Evolutionary conservation across 2,888 invertebrate species (phyloP), one percentile per base, ranked within the genome.

Genomic region (Phymatocera aterrima): DNA sequence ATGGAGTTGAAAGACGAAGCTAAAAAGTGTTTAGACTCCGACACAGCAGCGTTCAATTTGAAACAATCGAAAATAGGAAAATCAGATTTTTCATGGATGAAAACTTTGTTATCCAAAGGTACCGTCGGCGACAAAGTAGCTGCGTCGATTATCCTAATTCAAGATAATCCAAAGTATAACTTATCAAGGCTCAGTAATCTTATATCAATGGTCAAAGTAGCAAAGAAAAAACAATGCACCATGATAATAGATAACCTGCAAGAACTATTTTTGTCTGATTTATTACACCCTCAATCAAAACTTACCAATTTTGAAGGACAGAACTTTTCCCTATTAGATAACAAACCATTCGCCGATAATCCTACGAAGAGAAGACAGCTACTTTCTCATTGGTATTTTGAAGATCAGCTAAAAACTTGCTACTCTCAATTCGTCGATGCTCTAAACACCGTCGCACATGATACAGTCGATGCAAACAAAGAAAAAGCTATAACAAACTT

Each of bases 61-160:
- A 90, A 89, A 77, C 87, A 89, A 81, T 87, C 88, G 1, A 88
- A 92, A 77, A 93, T 92, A 83, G 91, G 92, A 2, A 92, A 93
- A 40, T 93, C 94, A 0, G 95, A 95, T 83, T 93, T 93, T 84
- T 92, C 93, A 78, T 97, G 97, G 97, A 94, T 97, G 81, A 93
- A 94, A 83, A 95, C 95, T 1, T 94, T 97, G 10, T 91, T 97
- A 83, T 92, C 94, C 12, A 95, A 95, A 83, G 98, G 98, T 82
- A 97, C 97, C 0, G 93, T 95, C 0, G 93, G 95, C 0, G 98
- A 98, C 90, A 96, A 95, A 91, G 93, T 97, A 79, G 97, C 98
- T 2, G 97, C 97, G 0, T 94, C 95, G 79, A 95, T 95, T 5
- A 92, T 98, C 31, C 91, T 95, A 31, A 94, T 97, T 80, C 95